phyloP scores from a whole-genome alignment of 2,888 invertebrate species.

The Yponomeuta malinellus region DNA sequence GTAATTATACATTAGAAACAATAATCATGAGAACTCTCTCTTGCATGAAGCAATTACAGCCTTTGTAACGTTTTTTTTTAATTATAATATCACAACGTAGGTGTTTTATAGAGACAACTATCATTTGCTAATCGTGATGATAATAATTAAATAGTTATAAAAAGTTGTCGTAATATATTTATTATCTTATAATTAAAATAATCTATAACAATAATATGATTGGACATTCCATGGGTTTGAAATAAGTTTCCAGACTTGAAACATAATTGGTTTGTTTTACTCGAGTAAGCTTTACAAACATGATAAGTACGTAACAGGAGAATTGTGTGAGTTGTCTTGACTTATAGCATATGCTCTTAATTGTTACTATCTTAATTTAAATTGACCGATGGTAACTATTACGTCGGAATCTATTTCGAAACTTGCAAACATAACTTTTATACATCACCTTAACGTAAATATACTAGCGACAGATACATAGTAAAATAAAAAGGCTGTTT shows the following conservation, averaged over 20 bases:
- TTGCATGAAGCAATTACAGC: conserved; percentile 9
- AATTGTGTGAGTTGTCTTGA: no score
- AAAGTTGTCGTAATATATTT: conserved; percentile 32
- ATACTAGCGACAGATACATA: background rate
- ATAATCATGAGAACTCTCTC: background rate
- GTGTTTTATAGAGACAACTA: conserved; percentile 5
- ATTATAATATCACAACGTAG: conserved; percentile 13
- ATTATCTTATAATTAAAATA: no score
- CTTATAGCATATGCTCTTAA: no score
- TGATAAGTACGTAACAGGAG: no score
- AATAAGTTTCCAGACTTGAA: conserved; percentile 43
- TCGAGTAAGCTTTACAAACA: no score
- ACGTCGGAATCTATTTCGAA: conserved; percentile 52
- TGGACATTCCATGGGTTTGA: conserved; percentile 65
- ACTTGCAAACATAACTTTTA: conserved; percentile 52
- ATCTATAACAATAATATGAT: conserved; percentile 33
- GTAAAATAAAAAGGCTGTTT: background rate
- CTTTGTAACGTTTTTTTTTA: conserved; percentile 5
- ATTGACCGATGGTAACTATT: no score
- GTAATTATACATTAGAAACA: background rate
- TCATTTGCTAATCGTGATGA: conserved; percentile 39
- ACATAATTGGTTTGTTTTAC: conserved; percentile 34
- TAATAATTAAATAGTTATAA: conserved; percentile 42
- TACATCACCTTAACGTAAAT: background rate
- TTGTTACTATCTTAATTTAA: no score